Conservation (phyloP, 2,113 vertebrate species). For the Sylvia atricapilla region DNA sequence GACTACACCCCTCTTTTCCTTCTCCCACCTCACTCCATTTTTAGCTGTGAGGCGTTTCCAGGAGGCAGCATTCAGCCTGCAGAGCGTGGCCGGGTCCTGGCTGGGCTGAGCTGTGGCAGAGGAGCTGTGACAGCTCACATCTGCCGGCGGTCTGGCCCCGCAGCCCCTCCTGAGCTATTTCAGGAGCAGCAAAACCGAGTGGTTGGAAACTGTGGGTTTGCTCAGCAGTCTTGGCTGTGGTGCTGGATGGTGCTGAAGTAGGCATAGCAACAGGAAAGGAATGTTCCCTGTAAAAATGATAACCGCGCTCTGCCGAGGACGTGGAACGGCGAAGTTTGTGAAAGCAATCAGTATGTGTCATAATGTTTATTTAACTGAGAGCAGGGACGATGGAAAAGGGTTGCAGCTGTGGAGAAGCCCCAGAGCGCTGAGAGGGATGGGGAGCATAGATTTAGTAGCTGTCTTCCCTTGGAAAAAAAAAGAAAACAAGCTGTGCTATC, state of each 20-base stretch:
- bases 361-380: conserved; percentile 70
- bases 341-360: conserved; percentile 66
- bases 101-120: neutral
- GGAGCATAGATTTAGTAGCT: conserved; percentile 61
- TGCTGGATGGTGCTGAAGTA: conserved; percentile 32
- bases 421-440: conserved; percentile 42
- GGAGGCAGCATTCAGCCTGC: neutral
- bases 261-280: conserved; percentile 56
- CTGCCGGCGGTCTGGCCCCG: neutral
- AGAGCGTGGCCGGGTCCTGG: rapidly evolving
- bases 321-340: conserved; percentile 55
- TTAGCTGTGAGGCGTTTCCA: neutral
- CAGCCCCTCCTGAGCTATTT: neutral
- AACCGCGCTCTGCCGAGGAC: conserved; percentile 32
- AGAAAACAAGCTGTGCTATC: conserved; percentile 57
- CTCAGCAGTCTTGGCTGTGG: neutral
- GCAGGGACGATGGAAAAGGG: conserved; percentile 49
- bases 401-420: conserved; percentile 64
- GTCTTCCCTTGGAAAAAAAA: conserved; percentile 20
- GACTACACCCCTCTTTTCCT: neutral
- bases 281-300: conserved; percentile 62
- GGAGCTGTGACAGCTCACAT: conserved; percentile 28
- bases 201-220: neutral
- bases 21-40: neutral
- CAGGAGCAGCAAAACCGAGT: neutral